These are phyloP conservation scores for Elysia chlorotica DNA, from an alignment of 1,140 invertebrate genomes.

Conservation along the genomic window DNA sequence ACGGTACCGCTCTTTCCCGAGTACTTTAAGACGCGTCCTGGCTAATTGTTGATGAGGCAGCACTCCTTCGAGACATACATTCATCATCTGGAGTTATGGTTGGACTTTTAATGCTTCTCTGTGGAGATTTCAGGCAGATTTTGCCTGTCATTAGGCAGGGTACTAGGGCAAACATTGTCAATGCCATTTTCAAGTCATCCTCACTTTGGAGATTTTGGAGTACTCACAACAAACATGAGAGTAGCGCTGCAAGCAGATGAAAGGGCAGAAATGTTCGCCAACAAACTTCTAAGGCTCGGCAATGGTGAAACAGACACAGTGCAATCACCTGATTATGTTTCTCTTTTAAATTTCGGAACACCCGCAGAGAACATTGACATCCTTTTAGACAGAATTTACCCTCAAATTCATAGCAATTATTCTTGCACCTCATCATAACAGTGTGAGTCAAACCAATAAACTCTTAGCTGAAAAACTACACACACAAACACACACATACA, in stretches of 20 bases:
- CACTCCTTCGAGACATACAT: slow-evolving; percentile 38
- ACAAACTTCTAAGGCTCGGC: not conserved
- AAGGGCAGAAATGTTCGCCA: not conserved
- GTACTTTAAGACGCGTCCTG: slow-evolving; percentile 4
- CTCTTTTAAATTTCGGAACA: too few species aligned
- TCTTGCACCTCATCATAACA: not conserved
- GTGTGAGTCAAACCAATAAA: not conserved
- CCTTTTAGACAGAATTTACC: not conserved
- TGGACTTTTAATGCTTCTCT: slow-evolving; percentile 40
- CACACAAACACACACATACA: not conserved
- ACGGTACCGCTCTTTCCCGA: not conserved
- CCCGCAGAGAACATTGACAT: not conserved
- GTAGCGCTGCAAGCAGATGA: not conserved
- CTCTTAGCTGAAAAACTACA: not conserved
- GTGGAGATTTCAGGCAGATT: slow-evolving; percentile 26
- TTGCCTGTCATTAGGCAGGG: slow-evolving; percentile 17
- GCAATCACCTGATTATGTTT: not conserved
- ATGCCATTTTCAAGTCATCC: slow-evolving; percentile 40
- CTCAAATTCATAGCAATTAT: not conserved
- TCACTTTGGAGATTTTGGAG: slow-evolving; percentile 31
- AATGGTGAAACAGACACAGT: not conserved
- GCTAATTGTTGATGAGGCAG: slow-evolving; percentile 44
- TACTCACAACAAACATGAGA: slow-evolving; percentile 4
- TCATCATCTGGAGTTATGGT: slow-evolving; percentile 1
- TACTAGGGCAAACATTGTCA: slow-evolving; percentile 25